Evolutionary conservation across 2,797 vertebrate genomes (phyloP).

Genomic region (Carapus acus): DNA sequence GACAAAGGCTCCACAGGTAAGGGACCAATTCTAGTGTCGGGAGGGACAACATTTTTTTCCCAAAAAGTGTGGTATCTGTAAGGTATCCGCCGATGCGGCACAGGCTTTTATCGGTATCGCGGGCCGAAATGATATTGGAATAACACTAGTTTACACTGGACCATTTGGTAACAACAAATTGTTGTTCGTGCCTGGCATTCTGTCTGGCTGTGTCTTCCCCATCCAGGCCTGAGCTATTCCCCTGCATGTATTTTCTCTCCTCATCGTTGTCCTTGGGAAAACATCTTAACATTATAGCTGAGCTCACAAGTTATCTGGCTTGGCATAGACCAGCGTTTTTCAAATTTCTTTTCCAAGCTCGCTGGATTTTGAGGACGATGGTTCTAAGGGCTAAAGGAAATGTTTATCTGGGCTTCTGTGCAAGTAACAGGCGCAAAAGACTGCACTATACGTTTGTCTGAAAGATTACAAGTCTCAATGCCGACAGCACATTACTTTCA

Average conservation of each 20-base stretch:
- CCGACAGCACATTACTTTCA: background rate
- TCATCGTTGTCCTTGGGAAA: constrained; percentile 27
- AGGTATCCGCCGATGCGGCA: no score
- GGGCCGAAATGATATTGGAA: no score
- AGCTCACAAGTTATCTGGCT: constrained; percentile 17
- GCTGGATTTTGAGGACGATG: constrained; percentile 14
- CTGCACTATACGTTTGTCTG: constrained; percentile 6
- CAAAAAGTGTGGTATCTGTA: no score
- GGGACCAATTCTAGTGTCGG: no score
- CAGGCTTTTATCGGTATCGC: no score
- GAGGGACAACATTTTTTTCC: no score
- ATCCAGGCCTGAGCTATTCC: background rate
- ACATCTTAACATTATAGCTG: constrained; percentile 32
- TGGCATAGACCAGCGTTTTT: constrained; percentile 20
- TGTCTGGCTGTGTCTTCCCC: background rate
- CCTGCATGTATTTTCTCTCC: constrained; percentile 21
- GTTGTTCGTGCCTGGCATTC: background rate
- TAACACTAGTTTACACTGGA: background rate
- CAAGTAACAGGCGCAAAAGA: constrained; percentile 24
- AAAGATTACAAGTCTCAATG: background rate
- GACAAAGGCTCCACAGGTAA: no score
- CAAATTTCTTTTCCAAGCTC: constrained; percentile 18
- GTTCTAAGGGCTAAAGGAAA: constrained; percentile 30
- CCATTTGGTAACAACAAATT: constrained; percentile 1
- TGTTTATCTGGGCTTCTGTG: constrained; percentile 31